Base-by-base conservation (phyloP, 2,113 vertebrate genomes). In the Jaculus jaculus region DNA sequence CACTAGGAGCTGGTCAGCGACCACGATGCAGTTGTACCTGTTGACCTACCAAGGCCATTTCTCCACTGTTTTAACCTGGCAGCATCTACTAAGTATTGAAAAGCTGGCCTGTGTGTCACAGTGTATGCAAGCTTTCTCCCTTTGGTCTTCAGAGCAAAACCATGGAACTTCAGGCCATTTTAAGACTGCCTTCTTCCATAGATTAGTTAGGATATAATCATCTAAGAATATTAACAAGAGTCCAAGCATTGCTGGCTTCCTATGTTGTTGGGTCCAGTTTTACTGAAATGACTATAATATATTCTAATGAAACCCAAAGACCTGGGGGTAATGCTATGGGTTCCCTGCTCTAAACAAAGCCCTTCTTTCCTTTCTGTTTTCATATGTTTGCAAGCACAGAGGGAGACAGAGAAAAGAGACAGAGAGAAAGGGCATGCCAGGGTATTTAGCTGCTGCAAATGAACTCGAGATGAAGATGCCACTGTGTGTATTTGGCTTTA, bases 1-100 rank as follows among this genome's bases (percentile, higher is more conserved):
- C 24, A 11, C 7, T 47, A 0, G 1, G 18, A 30, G 32, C 20
- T 8, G 6, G 51, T 18, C 30, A 24, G 63, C 30, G 5, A 37
- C 0, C 3, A 37, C 28, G 18, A 20, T 23, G 12, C 32, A 24
- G 0, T 12, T 18, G 23, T 6, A 13, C 3, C 72, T 24, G 42
- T 72, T 58, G 39, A 32, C 20, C 5, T 23, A 9, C 23, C 37
- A 30, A 78, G 26, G 69, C 65, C 21, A 18, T 1, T 13, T 61
- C 54, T 24, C 37, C 9, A 2, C 1, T 0, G 0, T 34, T 39
- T 39, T n/a, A 5, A 21, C 34, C 0, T 7, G 24, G 2, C 10
- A 9, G 21, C 7, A 8, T 3, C 21, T n/a, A 12, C 17, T 63
- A 10, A 16, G 61, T 34, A 10, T n/a, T 37, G 66, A 83, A 32